These are phyloP conservation scores for Lophius americanus DNA, from an alignment of 2,797 vertebrate genomes.

Conservation along the genomic window DNA sequence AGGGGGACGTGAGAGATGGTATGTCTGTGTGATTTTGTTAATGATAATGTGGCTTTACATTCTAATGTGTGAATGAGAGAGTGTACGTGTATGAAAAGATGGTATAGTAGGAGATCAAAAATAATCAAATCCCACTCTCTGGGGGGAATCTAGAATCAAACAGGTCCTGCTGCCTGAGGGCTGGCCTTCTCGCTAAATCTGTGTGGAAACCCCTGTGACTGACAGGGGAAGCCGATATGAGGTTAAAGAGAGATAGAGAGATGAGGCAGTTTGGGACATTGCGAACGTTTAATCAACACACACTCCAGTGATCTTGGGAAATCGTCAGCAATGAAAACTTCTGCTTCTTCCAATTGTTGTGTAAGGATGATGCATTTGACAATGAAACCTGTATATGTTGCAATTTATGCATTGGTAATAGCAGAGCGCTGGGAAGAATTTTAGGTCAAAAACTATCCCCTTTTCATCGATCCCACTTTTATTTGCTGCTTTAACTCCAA, in stretches of 20 bases:
- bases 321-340: constrained; percentile 38
- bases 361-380: constrained; percentile 15
- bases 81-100: constrained; percentile 36
- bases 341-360: constrained; percentile 33
- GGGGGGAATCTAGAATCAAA: constrained; percentile 58
- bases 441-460: constrained; percentile 28
- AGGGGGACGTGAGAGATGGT: not conserved
- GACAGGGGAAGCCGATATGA: constrained; percentile 49
- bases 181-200: constrained; percentile 55
- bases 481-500: constrained; percentile 14
- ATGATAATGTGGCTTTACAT: constrained; percentile 32
- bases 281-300: constrained; percentile 50
- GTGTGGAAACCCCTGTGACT: constrained; percentile 54
- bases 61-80: constrained; percentile 42
- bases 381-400: constrained; percentile 25
- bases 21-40: constrained; percentile 5
- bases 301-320: constrained; percentile 42
- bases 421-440: constrained; percentile 41
- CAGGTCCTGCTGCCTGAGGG: constrained; percentile 58
- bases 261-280: constrained; percentile 46
- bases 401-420: constrained; percentile 42
- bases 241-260: constrained; percentile 32
- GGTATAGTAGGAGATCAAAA: constrained; percentile 49
- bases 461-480: constrained; percentile 34
- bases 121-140: constrained; percentile 52